A percentile compares a stretch with the other conserved stretches of the same genome.
Evolutionary conservation across 2,888 invertebrate species (phyloP).

Genomic region (Chymomyza fuscimana): DNA sequence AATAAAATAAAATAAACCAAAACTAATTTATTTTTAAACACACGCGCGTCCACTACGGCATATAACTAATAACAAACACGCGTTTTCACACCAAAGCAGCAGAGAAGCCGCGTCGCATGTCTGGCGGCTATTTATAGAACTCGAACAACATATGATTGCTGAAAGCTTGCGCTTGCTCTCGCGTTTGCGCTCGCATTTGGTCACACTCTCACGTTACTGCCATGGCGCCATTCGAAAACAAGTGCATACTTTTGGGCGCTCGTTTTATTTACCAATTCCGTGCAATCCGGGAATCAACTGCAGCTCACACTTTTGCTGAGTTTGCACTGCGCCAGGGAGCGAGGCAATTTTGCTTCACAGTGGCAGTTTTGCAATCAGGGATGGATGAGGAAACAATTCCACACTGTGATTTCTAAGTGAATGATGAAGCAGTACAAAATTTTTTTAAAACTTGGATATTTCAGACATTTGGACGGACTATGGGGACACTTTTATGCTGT

Average conservation of each 20-base stretch:
- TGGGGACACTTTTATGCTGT: too few species aligned
- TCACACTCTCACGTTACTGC: slow-evolving; percentile 27
- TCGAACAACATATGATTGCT: not conserved
- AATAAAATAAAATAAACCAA: slow-evolving; percentile 15
- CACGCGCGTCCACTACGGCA: not conserved
- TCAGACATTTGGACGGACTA: too few species aligned
- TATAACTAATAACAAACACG: slow-evolving; percentile 42
- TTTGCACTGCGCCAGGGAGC: too few species aligned
- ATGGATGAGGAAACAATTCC: too few species aligned
- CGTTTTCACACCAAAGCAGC: slow-evolving; percentile 52
- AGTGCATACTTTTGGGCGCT: slow-evolving; percentile 48
- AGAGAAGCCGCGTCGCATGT: slow-evolving; percentile 49
- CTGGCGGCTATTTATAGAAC: slow-evolving; percentile 58
- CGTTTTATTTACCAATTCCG: not conserved
- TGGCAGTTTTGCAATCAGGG: too few species aligned
- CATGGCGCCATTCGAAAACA: slow-evolving; percentile 35
- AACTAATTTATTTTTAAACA: slow-evolving; percentile 18
- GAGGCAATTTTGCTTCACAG: too few species aligned
- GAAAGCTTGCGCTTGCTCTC: slow-evolving; percentile 49
- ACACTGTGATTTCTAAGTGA: too few species aligned
- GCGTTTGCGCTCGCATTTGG: slow-evolving; percentile 3
- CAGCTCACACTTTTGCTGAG: too few species aligned
- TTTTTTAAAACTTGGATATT: too few species aligned
- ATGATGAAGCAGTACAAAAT: too few species aligned
- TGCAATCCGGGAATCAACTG: not conserved